phyloP scores from a whole-genome alignment of 92 coral and sea anemone genomes.

The Metridium senile region DNA sequence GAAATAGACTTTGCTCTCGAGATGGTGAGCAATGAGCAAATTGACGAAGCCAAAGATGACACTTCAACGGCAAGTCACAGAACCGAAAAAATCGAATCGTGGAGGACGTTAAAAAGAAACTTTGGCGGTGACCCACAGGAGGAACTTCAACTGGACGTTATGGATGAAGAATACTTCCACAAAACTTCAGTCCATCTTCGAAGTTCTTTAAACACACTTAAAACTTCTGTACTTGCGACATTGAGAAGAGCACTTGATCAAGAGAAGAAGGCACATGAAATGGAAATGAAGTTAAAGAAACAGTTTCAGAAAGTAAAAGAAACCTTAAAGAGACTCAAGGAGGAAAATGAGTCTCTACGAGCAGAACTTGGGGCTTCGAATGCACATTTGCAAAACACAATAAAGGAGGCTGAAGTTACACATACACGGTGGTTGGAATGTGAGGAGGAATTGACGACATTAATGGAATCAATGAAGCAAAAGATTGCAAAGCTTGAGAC shows the following conservation, averaged over 20 bases:
- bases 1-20: background rate
- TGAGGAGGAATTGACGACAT: background rate
- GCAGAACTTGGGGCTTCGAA: background rate
- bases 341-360: background rate
- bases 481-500: background rate
- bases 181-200: background rate
- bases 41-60: background rate
- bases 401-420: background rate
- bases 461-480: background rate
- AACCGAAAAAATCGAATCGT: no score
- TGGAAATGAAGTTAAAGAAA: background rate
- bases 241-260: background rate
- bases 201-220: background rate
- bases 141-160: background rate
- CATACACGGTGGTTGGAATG: background rate
- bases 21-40: background rate
- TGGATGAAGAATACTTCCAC: background rate
- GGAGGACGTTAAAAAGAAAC: no score
- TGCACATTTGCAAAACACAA: background rate
- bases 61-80: no score
- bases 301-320: background rate
- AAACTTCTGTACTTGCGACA: background rate
- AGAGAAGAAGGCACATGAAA: background rate
- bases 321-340: background rate
- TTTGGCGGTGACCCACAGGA: background rate